Evolutionary conservation across 2,113 vertebrate species (phyloP).

Genomic region (Rhodinocichla rosea): DNA sequence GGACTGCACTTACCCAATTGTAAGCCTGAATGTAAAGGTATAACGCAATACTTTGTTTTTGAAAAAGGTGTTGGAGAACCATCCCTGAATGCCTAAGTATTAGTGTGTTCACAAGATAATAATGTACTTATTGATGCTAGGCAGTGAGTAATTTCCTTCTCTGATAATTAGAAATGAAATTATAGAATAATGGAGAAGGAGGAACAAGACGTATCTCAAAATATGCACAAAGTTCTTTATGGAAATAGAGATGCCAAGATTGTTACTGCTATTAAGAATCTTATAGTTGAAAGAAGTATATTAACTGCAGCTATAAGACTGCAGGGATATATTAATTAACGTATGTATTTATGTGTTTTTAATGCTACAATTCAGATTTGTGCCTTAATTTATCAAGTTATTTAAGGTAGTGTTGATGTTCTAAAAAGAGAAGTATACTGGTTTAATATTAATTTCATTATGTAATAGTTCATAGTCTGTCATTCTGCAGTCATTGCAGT

Average conservation of each 20-base stretch:
- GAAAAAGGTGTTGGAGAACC: not conserved
- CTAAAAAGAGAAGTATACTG: not conserved
- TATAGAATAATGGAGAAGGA: not conserved
- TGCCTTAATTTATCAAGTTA: not conserved
- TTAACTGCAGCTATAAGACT: not conserved
- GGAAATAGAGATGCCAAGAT: not conserved
- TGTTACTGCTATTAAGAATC: not conserved
- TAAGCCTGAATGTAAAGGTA: not conserved
- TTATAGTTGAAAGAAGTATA: not conserved
- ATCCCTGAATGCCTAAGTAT: not conserved
- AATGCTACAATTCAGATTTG: not conserved
- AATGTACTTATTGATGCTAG: not conserved
- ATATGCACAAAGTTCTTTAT: not conserved
- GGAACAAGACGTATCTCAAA: not conserved
- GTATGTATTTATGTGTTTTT: not conserved
- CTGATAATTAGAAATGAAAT: not conserved
- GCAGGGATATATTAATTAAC: not conserved
- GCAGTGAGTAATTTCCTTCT: not conserved
- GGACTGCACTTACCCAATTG: not conserved
- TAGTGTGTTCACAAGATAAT: not conserved
- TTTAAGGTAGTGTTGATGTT: not conserved
- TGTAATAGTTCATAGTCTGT: not conserved
- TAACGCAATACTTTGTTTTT: not conserved
- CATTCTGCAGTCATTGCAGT: not conserved
- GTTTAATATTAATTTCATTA: not conserved